These are phyloP conservation scores for Leptatherina wallacei DNA, from an alignment of 2,797 vertebrate genomes.

Conservation along the genomic window DNA sequence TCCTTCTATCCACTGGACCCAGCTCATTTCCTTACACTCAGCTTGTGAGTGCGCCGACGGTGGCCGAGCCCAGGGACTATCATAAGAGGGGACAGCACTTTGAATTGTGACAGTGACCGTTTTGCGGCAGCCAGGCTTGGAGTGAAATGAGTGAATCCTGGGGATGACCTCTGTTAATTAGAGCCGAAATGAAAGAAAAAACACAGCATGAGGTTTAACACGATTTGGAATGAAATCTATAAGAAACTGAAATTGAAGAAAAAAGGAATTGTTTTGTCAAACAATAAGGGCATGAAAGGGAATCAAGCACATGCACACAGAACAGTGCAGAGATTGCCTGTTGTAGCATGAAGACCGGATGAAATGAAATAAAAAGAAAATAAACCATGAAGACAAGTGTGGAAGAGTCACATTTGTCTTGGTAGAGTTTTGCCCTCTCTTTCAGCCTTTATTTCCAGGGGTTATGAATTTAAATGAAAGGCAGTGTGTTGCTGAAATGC, in stretches of 20 bases:
- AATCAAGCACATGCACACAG: constrained; percentile 22
- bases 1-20: constrained; percentile 69
- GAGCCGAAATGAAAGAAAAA: constrained; percentile 36
- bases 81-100: constrained; percentile 76
- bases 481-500: constrained; percentile 60
- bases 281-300: constrained; percentile 41
- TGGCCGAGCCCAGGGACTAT: constrained; percentile 47
- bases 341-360: constrained; percentile 57
- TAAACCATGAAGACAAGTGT: constrained; percentile 53
- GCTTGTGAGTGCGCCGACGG: constrained; percentile 48
- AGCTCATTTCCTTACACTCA: constrained; percentile 62
- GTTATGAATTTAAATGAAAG: constrained; percentile 64
- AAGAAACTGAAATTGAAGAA: constrained; percentile 40
- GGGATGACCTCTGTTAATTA: constrained; percentile 44
- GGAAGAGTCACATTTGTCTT: constrained; percentile 57
- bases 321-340: constrained; percentile 26
- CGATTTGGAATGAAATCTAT: constrained; percentile 41
- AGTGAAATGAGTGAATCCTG: constrained; percentile 32
- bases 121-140: constrained; percentile 41
- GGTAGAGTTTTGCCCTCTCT: constrained; percentile 55
- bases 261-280: constrained; percentile 44
- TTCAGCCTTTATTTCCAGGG: constrained; percentile 51
- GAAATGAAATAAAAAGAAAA: constrained; percentile 57
- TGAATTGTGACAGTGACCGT: constrained; percentile 51
- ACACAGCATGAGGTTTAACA: constrained; percentile 17